Base-by-base conservation (phyloP, 2,888 invertebrate genomes). In the Bruchidius siliquastri region DNA sequence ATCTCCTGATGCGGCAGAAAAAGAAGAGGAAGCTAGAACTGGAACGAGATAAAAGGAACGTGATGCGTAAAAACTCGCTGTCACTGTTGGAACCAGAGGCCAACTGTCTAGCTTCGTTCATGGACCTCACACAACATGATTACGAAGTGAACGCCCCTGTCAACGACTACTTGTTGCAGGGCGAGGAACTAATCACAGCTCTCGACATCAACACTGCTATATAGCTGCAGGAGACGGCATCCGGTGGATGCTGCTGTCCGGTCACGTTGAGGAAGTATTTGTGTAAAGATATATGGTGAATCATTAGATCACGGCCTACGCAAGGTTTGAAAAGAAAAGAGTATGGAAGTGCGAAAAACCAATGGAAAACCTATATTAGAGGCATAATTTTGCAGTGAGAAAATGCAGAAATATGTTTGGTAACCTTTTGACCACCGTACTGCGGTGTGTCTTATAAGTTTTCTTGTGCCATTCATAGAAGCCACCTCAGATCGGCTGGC, bases 141-240 rank as follows among this genome's bases (percentile, higher is more conserved):
- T 89, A 85, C 78, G 89, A 89, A 77, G 89, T 89, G 21, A 89
- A 89, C 78, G 89, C 89, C 18, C 89, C 89, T 0, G 85, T 88
- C 6, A 79, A 84, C 73, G 84, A 81, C 73, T 80, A 83, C 22
- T 83, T 89, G 67, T 81, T 89, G 22, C 87, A 88, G 76, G 89
- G 89, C 13, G 86, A 87, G 72, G 89, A 89, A 73, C 81, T 89
- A 70, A 82, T 89, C 67, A 87, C 82, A 32, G 89, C 89, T 21
- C 83, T 89, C 30, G 89, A 89, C 67, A 80, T 88, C 32, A 88
- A 88, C 68, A 80, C 82, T 13, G 49, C 49, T 13, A 49, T 49
- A 49, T 49, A 49, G 49, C 49, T 49, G 18, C 49, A 49, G 49
- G 49, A 13, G 49, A 49, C 49, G 49, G 49, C 49, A 49, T 13